phyloP scores from a whole-genome alignment of 2,888 invertebrate genomes.

The Sympetrum striolatum region DNA sequence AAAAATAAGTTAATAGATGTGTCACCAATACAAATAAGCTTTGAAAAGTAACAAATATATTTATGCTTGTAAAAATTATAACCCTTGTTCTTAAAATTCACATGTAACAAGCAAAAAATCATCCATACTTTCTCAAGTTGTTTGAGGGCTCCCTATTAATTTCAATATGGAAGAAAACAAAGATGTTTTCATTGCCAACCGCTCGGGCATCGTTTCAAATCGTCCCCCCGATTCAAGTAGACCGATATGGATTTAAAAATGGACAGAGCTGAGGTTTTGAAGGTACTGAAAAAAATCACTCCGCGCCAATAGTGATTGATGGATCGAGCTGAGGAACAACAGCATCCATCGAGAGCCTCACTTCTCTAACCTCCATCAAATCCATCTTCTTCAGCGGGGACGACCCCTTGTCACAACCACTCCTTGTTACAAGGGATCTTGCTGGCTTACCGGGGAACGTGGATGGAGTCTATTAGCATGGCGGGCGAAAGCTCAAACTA shows the following conservation, averaged over 20 bases:
- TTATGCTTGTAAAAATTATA: too few relatives aligned
- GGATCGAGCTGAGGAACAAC: background rate
- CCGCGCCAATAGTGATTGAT: background rate
- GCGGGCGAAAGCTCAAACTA: too few relatives aligned
- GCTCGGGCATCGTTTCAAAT: background rate
- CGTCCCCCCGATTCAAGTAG: background rate
- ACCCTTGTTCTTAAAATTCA: too few relatives aligned
- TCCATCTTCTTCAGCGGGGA: background rate
- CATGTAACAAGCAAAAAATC: too few relatives aligned
- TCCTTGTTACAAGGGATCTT: background rate
- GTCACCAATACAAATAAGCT: too few relatives aligned
- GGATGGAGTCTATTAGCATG: background rate
- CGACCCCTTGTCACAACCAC: background rate
- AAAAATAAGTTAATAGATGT: too few relatives aligned
- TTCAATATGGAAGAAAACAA: background rate
- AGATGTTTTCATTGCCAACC: background rate
- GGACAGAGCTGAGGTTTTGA: background rate
- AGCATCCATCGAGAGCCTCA: background rate
- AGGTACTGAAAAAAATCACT: background rate
- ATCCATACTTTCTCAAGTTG: too few relatives aligned
- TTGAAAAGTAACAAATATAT: too few relatives aligned
- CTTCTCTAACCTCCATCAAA: background rate
- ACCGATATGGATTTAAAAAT: background rate
- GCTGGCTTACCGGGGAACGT: background rate
- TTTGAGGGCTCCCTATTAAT: too few relatives aligned